Evolutionary conservation across 2,797 vertebrate genomes (phyloP), one percentile per base, ranked within the genome.

Genomic region (Gadopsis bispinosus): DNA sequence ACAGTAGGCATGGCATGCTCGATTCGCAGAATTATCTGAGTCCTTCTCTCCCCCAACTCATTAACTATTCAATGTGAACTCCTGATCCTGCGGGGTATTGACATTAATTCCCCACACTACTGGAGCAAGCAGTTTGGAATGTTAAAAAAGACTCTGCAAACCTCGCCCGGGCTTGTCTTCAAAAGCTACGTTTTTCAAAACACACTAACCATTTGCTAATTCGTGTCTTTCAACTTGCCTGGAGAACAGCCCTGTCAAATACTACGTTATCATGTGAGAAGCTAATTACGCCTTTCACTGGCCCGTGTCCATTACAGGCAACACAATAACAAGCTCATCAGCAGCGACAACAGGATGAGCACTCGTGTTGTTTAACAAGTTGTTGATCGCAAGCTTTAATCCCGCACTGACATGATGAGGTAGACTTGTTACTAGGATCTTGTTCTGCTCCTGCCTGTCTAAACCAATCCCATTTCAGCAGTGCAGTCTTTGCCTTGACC

Each of bases 371-470:
- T 89, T 89, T 90, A 87, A 90, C 89, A 93, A 90, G 89, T 88
- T 91, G 90, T 88, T 88, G 89, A 93, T 90, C 79, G 83, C 86
- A 69, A 73, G 87, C 91, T 89, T 82, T 92, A 94, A 93, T 93
- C 92, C 93, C 60, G 74, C 73, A 56, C 89, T 85, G 84, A 86
- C 87, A 75, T 65, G 84, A 81, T 77, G 86, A 89, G 84, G 87
- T 81, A 73, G 87, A 92, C 93, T 90, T 95, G 95, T 95, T 95
- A 95, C 94, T 94, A 94, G 93, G 94, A 94, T 91, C 84, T 77
- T 65, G 79, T 85, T 91, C 83, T 92, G 89, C 87, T 89, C 76
- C 75, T 80, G 87, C 80, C 58, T 70, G 90, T 87, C 92, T 93
- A 47, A 89, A 88, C 95, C 94, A 95, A 95, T 95, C 92, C 83